Base-by-base conservation (phyloP, 35 echinoderm and acorn worm species). In the Lytechinus variegatus region DNA sequence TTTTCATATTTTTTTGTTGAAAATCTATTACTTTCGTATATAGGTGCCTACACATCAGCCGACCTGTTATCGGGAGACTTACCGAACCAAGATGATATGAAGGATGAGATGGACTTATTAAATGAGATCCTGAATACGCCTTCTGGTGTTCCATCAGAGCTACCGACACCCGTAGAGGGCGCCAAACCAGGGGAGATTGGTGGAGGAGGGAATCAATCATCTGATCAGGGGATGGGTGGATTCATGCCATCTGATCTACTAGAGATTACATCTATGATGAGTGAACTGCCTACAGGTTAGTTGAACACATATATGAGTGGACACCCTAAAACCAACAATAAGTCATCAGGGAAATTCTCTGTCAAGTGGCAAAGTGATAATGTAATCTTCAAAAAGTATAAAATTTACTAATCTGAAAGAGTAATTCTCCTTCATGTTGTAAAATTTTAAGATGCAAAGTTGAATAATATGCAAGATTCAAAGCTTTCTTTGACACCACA, bases 121-220 rank as follows among this genome's bases (percentile, higher is more conserved):
- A 97, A 99, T 90, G 98, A 98, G 90, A 99, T 99, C 86, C 56
- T 99, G 5, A 99, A 99, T 92, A 97, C 97, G 21, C 98, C 98
- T 11, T 97, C 97, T 10, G 95, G 94, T 5, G 57, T 98, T 4
- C 96, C 98, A 4, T 87, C 92, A 0, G 97, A 98, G 9, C 92
- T 94, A 10, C 94, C 53, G 57, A 72, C 95, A 27, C 94, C 92
- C 24, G 57, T 96, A 56, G 96, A 95, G 33, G 87, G 96, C 14
- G 60, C 95, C 54, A 44, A 86, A 28, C 86, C 54, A n/a, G 53
- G 53, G 54, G 86, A 52, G 10, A 28, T 12, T 21, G 54, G 54
- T 21, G 54, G 54, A 8, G 87, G 19, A 16, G 86, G 56, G 7
- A 90, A 56, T 21, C 90, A 91, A 0, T 13, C 57, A 9, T 54